Percentiles rank a stretch among this genome's conserved stretches.
Evolutionary conservation across 2,888 invertebrate species (phyloP).

Genomic region (Spodoptera picta): DNA sequence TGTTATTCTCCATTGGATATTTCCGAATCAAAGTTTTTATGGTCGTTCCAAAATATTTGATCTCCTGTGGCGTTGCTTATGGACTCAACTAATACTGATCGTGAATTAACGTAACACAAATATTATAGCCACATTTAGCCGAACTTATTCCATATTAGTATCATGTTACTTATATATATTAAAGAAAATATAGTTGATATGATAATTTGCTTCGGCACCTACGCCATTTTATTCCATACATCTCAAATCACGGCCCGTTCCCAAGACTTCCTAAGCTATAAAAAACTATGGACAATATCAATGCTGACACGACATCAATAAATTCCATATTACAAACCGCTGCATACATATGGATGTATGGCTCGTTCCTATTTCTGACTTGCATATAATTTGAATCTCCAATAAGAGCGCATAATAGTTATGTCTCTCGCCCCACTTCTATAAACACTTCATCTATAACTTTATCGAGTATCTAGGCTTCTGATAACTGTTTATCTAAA

Average conservation of each 20-base stretch:
- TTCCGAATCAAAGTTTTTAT: slow-evolving; percentile 1
- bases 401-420: slow-evolving; percentile 59
- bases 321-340: slow-evolving; percentile 45
- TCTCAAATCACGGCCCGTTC: slow-evolving; percentile 50
- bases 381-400: slow-evolving; percentile 65
- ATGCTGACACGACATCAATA: slow-evolving; percentile 40
- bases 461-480: slow-evolving; percentile 22
- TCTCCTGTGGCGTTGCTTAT: not conserved
- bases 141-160: slow-evolving; percentile 28
- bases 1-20: slow-evolving; percentile 1
- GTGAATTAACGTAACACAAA: slow-evolving; percentile 10
- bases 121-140: slow-evolving; percentile 24
- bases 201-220: slow-evolving; percentile 35
- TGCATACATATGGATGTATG: slow-evolving; percentile 55
- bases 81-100: slow-evolving; percentile 8
- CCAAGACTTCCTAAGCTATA: slow-evolving; percentile 53
- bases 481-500: slow-evolving; percentile 19
- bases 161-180: slow-evolving; percentile 31
- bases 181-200: slow-evolving; percentile 41
- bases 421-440: slow-evolving; percentile 55
- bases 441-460: slow-evolving; percentile 43
- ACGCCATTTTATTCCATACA: slow-evolving; percentile 33
- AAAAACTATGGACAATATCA: slow-evolving; percentile 55
- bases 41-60: not conserved
- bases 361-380: slow-evolving; percentile 55